Evolutionary conservation across 2,797 vertebrate species (phyloP).

Genomic region (Artibeus lituratus): DNA sequence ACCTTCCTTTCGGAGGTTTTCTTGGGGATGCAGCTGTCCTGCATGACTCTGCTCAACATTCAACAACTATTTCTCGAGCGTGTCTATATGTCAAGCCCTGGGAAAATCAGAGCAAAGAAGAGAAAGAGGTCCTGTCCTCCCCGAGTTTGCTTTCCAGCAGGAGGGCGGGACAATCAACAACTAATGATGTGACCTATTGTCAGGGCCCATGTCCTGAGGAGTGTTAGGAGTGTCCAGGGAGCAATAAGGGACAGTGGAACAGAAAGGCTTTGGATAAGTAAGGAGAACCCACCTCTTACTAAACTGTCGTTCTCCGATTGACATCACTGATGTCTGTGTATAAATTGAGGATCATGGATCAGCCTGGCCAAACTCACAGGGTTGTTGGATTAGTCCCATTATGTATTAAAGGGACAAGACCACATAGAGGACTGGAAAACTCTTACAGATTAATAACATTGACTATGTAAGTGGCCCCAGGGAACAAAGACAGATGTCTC

Average conservation of each 20-base stretch:
- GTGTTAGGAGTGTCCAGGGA: not conserved
- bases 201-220: not conserved
- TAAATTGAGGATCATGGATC: not conserved
- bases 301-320: not conserved
- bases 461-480: not conserved
- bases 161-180: not conserved
- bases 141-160: not conserved
- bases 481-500: not conserved
- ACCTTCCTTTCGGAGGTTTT: not conserved
- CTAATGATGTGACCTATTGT: fast-evolving
- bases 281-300: not conserved
- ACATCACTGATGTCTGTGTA: not conserved
- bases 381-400: not conserved
- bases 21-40: not conserved
- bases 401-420: not conserved
- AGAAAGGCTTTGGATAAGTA: not conserved
- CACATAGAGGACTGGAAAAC: not conserved
- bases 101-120: not conserved
- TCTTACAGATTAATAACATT: not conserved
- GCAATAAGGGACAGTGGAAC: not conserved
- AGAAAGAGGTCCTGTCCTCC: not conserved
- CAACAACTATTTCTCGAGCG: not conserved
- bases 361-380: not conserved
- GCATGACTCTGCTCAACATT: not conserved
- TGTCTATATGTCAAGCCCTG: not conserved